Evolutionary conservation across 2,888 invertebrate genomes (phyloP).

Genomic region (Abrostola triplasia): DNA sequence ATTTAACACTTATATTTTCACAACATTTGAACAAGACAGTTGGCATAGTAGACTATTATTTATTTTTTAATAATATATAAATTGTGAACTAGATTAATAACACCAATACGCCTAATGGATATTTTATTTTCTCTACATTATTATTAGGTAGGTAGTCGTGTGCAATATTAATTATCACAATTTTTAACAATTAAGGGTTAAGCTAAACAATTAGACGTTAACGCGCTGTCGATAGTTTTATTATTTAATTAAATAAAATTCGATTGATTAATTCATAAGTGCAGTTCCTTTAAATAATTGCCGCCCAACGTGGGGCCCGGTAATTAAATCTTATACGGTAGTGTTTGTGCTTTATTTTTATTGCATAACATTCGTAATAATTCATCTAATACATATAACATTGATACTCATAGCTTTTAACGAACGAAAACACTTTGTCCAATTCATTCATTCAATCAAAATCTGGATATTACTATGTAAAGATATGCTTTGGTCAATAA

Average conservation of each 20-base stretch:
- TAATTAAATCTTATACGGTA: not conserved
- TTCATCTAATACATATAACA: not conserved
- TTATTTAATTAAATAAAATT: conserved; percentile 40
- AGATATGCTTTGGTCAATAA: conserved; percentile 51
- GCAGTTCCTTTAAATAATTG: conserved; percentile 20
- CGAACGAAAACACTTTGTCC: conserved; percentile 8
- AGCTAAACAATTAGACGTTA: conserved; percentile 13
- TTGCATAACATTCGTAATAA: conserved; percentile 5
- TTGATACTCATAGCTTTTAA: conserved; percentile 4
- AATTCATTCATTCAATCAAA: conserved; percentile 31
- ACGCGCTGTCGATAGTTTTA: conserved; percentile 8
- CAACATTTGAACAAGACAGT: conserved; percentile 84
- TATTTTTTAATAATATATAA: conserved; percentile 64
- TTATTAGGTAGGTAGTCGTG: conserved; percentile 71
- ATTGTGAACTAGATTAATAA: conserved; percentile 83
- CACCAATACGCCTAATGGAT: conserved; percentile 85
- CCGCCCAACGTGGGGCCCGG: conserved; percentile 5
- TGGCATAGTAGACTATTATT: conserved; percentile 70
- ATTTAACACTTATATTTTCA: conserved; percentile 84
- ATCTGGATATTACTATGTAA: conserved; percentile 11
- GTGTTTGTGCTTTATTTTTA: not conserved
- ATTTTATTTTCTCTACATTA: conserved; percentile 74
- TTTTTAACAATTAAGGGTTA: conserved; percentile 15
- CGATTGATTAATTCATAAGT: conserved; percentile 36
- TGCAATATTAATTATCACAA: conserved; percentile 54